These are phyloP conservation scores for Phania funesta DNA, from an alignment of 2,888 invertebrate genomes.

Conservation along the genomic window DNA sequence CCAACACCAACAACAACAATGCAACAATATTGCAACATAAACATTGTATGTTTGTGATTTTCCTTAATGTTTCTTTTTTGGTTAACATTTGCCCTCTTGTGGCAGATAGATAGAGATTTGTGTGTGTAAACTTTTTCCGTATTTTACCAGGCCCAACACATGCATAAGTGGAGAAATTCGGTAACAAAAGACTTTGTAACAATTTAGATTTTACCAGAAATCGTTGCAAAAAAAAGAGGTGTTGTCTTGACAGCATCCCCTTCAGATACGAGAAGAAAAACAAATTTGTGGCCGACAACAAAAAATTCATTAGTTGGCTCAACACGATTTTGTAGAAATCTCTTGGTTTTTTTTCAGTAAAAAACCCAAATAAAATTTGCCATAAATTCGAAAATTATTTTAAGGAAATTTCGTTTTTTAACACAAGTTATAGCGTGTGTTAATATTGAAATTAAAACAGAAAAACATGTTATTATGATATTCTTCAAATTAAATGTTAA, in stretches of 20 bases:
- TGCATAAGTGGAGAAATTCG: neutral
- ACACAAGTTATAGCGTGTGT: slow-evolving; percentile 1
- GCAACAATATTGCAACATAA: slow-evolving; percentile 21
- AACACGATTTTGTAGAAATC: slow-evolving; percentile 60
- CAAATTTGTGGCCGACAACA: slow-evolving; percentile 2
- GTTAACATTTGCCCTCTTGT: slow-evolving; percentile 23
- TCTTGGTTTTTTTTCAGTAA: neutral
- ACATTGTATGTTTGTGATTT: slow-evolving; percentile 34
- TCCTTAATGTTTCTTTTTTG: slow-evolving; percentile 3
- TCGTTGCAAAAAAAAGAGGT: slow-evolving; percentile 52
- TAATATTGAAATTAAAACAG: neutral
- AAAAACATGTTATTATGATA: neutral
- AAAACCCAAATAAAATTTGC: slow-evolving; percentile 46
- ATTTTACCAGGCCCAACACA: slow-evolving; percentile 42
- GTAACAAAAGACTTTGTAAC: slow-evolving; percentile 54
- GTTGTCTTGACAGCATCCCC: slow-evolving; percentile 62
- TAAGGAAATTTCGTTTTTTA: slow-evolving; percentile 23
- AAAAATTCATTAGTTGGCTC: slow-evolving; percentile 48
- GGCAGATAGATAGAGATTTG: slow-evolving; percentile 23
- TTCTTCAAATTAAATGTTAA: neutral
- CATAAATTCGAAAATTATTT: slow-evolving; percentile 64
- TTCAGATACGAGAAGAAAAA: slow-evolving; percentile 15
- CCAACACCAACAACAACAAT: slow-evolving; percentile 18
- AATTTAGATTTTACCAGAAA: slow-evolving; percentile 49
- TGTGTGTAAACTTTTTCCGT: slow-evolving; percentile 54